Conservation (phyloP, 2,888 invertebrate genomes). For the Apamea epomidion region DNA sequence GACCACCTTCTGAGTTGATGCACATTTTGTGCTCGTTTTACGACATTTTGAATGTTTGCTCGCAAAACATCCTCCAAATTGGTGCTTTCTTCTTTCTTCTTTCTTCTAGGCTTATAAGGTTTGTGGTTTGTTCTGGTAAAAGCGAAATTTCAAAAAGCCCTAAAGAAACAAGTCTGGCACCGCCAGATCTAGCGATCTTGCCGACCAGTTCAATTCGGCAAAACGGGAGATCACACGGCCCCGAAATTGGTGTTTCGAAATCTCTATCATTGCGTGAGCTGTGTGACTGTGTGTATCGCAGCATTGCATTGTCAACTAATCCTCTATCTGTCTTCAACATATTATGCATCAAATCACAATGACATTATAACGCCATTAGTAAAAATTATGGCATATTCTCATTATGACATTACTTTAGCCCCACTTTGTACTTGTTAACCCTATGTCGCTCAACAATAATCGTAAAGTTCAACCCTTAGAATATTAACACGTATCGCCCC, state of each 20-base stretch:
- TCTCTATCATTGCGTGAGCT: no score
- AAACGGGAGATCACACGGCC: not conserved
- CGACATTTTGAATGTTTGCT: not conserved
- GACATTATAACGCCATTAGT: not conserved
- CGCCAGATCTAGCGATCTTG: no score
- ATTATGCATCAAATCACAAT: not conserved
- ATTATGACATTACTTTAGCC: not conserved
- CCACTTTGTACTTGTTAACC: not conserved
- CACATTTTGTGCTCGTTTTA: not conserved
- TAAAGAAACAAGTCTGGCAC: not conserved
- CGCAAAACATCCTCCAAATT: no score
- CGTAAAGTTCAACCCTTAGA: not conserved
- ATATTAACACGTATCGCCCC: slow-evolving; percentile 14
- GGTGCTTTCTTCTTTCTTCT: no score
- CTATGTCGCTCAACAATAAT: not conserved
- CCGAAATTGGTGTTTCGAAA: no score
- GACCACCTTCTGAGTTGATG: not conserved
- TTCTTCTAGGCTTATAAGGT: no score
- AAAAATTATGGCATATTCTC: not conserved
- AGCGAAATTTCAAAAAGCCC: not conserved
- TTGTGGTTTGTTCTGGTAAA: not conserved
- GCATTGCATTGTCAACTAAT: no score
- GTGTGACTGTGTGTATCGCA: no score
- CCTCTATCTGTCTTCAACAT: not conserved
- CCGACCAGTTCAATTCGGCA: not conserved